phyloP scores from a whole-genome alignment of 2,113 vertebrate species.

The Typhlomys cinereus region DNA sequence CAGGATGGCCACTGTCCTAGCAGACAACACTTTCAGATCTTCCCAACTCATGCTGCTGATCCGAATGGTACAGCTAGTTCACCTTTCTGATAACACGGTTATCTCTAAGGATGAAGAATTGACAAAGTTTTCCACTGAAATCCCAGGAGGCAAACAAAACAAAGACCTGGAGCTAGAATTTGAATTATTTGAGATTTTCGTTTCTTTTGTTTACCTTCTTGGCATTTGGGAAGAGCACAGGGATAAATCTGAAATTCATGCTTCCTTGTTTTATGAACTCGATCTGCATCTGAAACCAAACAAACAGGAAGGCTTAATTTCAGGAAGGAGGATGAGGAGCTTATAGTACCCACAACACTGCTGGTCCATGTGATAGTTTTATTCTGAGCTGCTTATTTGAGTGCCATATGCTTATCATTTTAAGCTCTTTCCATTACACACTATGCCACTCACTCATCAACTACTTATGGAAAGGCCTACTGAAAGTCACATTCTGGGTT shows the following conservation, averaged over 20 bases:
- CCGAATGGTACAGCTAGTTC: background rate
- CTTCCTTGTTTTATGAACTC: slow-evolving; percentile 98
- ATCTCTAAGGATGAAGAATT: slow-evolving; percentile 39
- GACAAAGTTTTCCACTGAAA: slow-evolving; percentile 61
- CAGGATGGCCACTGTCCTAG: background rate
- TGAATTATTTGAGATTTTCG: background rate
- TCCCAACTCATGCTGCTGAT: background rate
- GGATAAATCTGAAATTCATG: slow-evolving; percentile 96
- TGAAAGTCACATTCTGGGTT: background rate
- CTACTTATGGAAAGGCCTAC: background rate
- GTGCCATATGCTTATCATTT: background rate
- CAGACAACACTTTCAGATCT: slow-evolving; percentile 10
- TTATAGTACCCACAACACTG: background rate
- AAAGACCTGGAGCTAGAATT: slow-evolving; percentile 6
- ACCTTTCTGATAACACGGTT: slow-evolving; percentile 29
- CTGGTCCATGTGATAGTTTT: background rate
- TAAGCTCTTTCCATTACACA: background rate
- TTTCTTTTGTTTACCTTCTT: slow-evolving; percentile 86
- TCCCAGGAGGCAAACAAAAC: slow-evolving; percentile 59
- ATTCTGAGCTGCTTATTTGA: background rate
- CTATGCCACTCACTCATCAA: background rate
- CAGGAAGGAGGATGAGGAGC: slow-evolving; percentile 55
- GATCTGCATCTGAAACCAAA: slow-evolving; percentile 93
- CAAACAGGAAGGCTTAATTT: slow-evolving; percentile 78
- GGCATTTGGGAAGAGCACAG: slow-evolving; percentile 94